Evolutionary conservation across 2,113 vertebrate species (phyloP).

Genomic region (Echinops telfairi): DNA sequence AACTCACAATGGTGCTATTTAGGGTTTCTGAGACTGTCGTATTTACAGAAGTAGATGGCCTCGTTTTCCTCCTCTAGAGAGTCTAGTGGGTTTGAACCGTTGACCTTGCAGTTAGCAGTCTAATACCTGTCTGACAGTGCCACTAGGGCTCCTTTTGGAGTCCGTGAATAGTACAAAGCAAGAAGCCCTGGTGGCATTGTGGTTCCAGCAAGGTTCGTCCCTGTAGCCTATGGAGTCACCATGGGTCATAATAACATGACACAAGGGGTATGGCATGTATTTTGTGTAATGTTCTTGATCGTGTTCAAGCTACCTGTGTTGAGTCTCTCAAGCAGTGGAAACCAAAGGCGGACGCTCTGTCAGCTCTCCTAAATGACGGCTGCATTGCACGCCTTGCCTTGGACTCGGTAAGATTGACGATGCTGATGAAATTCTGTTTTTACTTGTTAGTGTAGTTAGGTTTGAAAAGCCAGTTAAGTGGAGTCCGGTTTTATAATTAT

Average conservation of each 20-base stretch:
- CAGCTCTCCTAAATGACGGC: neutral
- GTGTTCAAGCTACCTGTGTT: neutral
- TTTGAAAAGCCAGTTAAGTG: neutral
- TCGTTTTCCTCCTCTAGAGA: too few species aligned
- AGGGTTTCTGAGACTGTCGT: too few species aligned
- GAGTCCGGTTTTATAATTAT: constrained; percentile 59
- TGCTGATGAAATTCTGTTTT: constrained; percentile 6
- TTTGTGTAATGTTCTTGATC: neutral
- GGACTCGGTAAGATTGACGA: neutral
- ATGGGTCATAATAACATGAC: neutral
- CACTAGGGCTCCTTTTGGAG: too few species aligned
- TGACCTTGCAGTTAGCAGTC: too few species aligned
- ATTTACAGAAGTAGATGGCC: too few species aligned
- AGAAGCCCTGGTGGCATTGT: too few species aligned
- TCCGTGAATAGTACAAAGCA: too few species aligned
- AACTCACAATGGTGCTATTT: too few species aligned
- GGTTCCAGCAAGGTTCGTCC: too few species aligned
- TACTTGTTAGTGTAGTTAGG: neutral
- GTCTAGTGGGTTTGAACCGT: too few species aligned
- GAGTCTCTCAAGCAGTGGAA: neutral
- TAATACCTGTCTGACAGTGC: too few species aligned
- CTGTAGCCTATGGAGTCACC: neutral
- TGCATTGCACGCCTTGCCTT: neutral
- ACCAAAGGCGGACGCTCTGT: neutral
- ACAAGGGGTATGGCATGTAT: neutral